Evolutionary conservation across 2,797 vertebrate species (phyloP), one percentile per base, ranked within the genome.

Genomic region (Lophotriccus pileatus): DNA sequence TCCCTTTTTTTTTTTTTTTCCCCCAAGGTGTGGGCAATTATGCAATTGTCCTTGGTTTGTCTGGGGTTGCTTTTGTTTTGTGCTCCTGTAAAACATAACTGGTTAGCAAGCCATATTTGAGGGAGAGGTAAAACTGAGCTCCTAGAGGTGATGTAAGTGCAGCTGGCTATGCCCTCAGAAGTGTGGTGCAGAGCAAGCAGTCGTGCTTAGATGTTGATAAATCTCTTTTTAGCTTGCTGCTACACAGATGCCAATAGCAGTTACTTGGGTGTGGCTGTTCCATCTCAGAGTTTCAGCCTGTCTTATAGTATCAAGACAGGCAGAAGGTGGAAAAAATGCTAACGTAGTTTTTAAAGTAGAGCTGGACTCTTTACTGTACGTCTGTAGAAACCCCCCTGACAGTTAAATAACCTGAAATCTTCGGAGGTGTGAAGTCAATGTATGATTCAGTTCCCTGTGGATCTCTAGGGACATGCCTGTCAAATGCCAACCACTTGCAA

Each of bases 41-140:
- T 0, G 1, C 14, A 53, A 2, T 55, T 84, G 12, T 22, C 28
- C 10, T 67, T 32, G 7, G 2, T 77, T 87, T 63, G 4, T 17
- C n/a, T 72, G 34, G 7, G 24, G 69, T 72, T 78, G 5, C 13
- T 74, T 83, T 67, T 66, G 2, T 74, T 55, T 72, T 68, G 10
- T 37, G 9, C 14, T 73, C 7, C 34, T 59, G 13, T 52, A 67
- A 62, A 46, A 67, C 13, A 24, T 41, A 23, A 43, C 16, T 84
- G 34, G 12, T 10, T 34, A 69, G 18, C 18, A 20, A 32, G 24
- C 27, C 6, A 21, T 1, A 0, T 62, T 36, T 59, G 64, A 79
- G n/a, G 25, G 28, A 69, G 59, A 23, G 12, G 9, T 76, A 49
- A 67, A 73, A 52, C 9, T 1, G 24, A 66, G 6, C 7, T 87